Evolutionary conservation across 2,888 invertebrate species (phyloP).

Genomic region (Drosophila niveifrons): DNA sequence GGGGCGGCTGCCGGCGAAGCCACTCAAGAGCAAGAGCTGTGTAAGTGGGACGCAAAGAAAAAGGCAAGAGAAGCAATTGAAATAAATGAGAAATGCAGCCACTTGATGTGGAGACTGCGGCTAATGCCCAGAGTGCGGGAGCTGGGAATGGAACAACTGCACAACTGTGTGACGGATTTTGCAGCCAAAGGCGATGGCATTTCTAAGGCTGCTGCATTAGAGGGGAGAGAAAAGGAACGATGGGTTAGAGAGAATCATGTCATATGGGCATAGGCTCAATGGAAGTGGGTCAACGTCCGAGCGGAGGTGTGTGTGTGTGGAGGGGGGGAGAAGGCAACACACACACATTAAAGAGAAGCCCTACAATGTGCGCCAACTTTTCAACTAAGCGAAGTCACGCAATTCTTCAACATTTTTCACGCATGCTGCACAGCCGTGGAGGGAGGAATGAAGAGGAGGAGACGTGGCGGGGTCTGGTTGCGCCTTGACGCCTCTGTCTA

Average conservation of each 20-base stretch:
- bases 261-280: slow-evolving; percentile 40
- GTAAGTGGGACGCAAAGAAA: slow-evolving; percentile 41
- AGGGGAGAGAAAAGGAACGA: slow-evolving; percentile 16
- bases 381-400: slow-evolving; percentile 47
- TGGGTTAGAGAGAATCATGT: slow-evolving; percentile 27
- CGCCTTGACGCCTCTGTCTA: slow-evolving; percentile 67
- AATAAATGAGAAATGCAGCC: slow-evolving; percentile 66
- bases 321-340: neutral
- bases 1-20: slow-evolving; percentile 48
- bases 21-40: slow-evolving; percentile 59
- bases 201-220: slow-evolving; percentile 71
- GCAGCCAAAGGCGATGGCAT: slow-evolving; percentile 47
- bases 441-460: neutral
- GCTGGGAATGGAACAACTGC: slow-evolving; percentile 30
- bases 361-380: slow-evolving; percentile 39
- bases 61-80: slow-evolving; percentile 39
- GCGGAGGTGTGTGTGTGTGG: slow-evolving; percentile 2
- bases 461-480: slow-evolving; percentile 28
- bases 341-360: slow-evolving; percentile 60
- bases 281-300: slow-evolving; percentile 72
- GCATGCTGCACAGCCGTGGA: slow-evolving; percentile 48
- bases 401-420: slow-evolving; percentile 66
- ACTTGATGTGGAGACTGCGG: slow-evolving; percentile 26
- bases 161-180: slow-evolving; percentile 39
- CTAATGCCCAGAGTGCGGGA: slow-evolving; percentile 47